phyloP scores from a whole-genome alignment of 2,113 vertebrate genomes.

The Electrona antarctica region DNA sequence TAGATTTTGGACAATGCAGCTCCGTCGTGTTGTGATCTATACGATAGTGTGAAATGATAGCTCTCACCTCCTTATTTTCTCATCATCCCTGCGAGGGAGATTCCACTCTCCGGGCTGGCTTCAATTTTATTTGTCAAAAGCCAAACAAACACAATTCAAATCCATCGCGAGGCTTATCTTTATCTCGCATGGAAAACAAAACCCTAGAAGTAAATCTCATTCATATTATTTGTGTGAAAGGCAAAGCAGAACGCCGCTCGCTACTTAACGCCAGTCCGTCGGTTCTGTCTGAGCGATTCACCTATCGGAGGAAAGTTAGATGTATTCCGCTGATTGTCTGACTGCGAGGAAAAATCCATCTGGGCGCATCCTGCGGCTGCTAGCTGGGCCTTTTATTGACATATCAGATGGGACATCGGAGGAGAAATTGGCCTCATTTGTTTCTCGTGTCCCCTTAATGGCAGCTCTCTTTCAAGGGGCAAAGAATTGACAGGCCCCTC shows the following conservation, averaged over 20 bases:
- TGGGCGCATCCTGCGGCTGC: slow-evolving; percentile 70
- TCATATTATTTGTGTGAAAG: slow-evolving; percentile 58
- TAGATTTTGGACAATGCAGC: slow-evolving; percentile 16
- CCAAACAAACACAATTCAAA: slow-evolving; percentile 52
- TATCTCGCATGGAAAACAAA: slow-evolving; percentile 53
- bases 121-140: slow-evolving; percentile 24
- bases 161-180: slow-evolving; percentile 58
- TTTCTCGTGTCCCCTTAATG: slow-evolving; percentile 83
- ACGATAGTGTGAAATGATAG: slow-evolving; percentile 16
- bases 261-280: slow-evolving; percentile 68
- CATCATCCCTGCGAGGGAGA: slow-evolving; percentile 12
- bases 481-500: slow-evolving; percentile 74
- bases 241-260: slow-evolving; percentile 44
- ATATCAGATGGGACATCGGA: slow-evolving; percentile 80
- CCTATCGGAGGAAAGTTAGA: slow-evolving; percentile 73
- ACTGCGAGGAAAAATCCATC: slow-evolving; percentile 78
- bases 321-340: slow-evolving; percentile 76
- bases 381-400: slow-evolving; percentile 76
- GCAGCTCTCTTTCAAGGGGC: slow-evolving; percentile 77
- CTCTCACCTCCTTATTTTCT: slow-evolving; percentile 29
- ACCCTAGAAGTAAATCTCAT: slow-evolving; percentile 48
- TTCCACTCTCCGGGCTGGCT: slow-evolving; percentile 27
- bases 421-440: slow-evolving; percentile 85
- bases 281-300: slow-evolving; percentile 72
- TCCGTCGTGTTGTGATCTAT: slow-evolving; percentile 10